Evolutionary conservation across 2,797 vertebrate genomes (phyloP), one percentile per base, ranked within the genome.

Genomic region (Acipenser oxyrinchus): DNA sequence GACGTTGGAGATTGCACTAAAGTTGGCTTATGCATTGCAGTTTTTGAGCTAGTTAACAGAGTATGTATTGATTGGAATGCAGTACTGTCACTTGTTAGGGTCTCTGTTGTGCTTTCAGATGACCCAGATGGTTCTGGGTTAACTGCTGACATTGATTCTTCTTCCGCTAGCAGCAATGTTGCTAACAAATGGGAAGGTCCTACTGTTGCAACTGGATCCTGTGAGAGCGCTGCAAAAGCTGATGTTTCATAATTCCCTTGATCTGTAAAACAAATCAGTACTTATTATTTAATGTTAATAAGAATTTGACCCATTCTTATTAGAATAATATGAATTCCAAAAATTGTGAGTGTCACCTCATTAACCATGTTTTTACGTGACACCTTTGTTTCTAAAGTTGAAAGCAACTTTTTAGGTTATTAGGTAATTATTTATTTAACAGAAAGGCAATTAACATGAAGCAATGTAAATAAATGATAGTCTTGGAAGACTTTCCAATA

Each of bases 11-110:
- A 81, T 53, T 87, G 89, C 75, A 89, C 84, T 71, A 82, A 75
- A 71, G 86, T 84, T 74, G 76, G 72, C 48, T 82, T 76, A 73
- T 78, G 78, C 74, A 78, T 78, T 73, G 78, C 86, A 65, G 80
- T 70, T 15, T 74, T 77, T 0, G 75, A 80, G 66, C 83, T 89
- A 60, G 89, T 82, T 75, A 82, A 79, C 69, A 85, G 72, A 49
- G 86, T 86, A 74, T 89, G 72, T 67, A 88, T 77, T 69, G 89
- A 89, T 48, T 86, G 87, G 79, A 87, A 89, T 58, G 84, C 86
- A 4, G 87, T 12, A 79, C 75, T 76, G 76, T 84, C 79, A 4
- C 78, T 64, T 49, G 48, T 8, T 7, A 11, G 3, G 9, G 51
- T 58, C 10, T 12, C 52, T 8, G 13, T 83, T 67, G 73, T 79